Percentiles rank a stretch among this genome's conserved stretches.
Conservation (phyloP, 2,888 invertebrate genomes). For the Harpalus rufipes region DNA sequence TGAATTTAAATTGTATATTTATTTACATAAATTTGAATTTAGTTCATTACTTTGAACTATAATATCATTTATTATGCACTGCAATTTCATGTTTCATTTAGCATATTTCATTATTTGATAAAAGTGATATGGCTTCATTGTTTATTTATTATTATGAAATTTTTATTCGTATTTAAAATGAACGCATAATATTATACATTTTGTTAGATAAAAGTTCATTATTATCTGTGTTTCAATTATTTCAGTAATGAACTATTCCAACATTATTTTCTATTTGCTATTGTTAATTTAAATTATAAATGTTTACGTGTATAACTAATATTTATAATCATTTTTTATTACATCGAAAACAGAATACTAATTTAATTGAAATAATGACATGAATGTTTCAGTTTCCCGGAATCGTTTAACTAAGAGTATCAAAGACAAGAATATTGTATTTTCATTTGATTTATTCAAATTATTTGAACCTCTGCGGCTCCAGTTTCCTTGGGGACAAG, state of each 20-base stretch:
- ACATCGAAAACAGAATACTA: neutral
- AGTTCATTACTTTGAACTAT: neutral
- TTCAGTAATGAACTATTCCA: too few species aligned
- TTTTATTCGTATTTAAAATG: too few species aligned
- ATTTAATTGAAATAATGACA: neutral
- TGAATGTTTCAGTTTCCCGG: neutral
- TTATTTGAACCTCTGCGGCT: neutral
- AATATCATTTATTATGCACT: neutral
- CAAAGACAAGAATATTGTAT: neutral
- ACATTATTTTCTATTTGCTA: too few species aligned
- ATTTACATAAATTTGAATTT: neutral
- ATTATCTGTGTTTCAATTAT: too few species aligned
- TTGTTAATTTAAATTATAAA: too few species aligned
- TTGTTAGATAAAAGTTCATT: too few species aligned
- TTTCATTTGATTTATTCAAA: conserved; percentile 1
- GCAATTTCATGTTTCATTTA: neutral
- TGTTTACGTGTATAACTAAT: too few species aligned
- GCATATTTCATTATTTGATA: neutral
- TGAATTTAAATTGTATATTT: neutral
- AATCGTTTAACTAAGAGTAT: neutral
- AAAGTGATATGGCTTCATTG: neutral
- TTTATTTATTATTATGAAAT: neutral
- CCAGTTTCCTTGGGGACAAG: neutral
- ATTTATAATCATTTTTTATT: neutral
- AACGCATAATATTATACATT: too few species aligned